phyloP scores from a whole-genome alignment of 1,140 invertebrate species.

The Potamilus streckersoni region DNA sequence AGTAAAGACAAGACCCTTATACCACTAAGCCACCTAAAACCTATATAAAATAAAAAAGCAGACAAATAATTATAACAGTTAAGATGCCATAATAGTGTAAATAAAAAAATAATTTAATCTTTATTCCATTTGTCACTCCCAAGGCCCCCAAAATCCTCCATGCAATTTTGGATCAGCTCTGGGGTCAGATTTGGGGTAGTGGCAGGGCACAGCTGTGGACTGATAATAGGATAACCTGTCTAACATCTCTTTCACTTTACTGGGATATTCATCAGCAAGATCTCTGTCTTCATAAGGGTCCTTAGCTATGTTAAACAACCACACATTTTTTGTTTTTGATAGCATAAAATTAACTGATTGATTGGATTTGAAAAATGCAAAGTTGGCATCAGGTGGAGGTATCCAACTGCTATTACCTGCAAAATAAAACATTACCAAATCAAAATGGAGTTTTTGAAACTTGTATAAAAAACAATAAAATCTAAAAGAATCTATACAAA shows the following conservation, averaged over 20 bases:
- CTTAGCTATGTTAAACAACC: conserved; percentile 51
- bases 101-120: background rate
- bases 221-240: conserved; percentile 36
- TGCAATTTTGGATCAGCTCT: conserved; percentile 40
- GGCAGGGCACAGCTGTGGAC: conserved; percentile 43
- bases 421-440: background rate
- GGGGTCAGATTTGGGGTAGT: conserved; percentile 41
- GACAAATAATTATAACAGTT: no score
- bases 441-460: no score
- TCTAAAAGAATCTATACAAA: background rate
- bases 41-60: no score
- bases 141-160: conserved; percentile 59
- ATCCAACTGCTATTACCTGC: conserved; percentile 44
- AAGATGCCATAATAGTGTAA: no score
- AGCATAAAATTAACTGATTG: background rate
- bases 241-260: conserved; percentile 42
- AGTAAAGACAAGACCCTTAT: no score
- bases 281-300: conserved; percentile 48
- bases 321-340: conserved; percentile 38
- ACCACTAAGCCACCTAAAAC: no score
- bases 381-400: conserved; percentile 10
- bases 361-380: background rate
- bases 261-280: conserved; percentile 31
- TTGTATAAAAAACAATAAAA: background rate
- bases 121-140: conserved; percentile 34